phyloP scores from a whole-genome alignment of 2,797 vertebrate genomes.

The Trematomus bernacchii region DNA sequence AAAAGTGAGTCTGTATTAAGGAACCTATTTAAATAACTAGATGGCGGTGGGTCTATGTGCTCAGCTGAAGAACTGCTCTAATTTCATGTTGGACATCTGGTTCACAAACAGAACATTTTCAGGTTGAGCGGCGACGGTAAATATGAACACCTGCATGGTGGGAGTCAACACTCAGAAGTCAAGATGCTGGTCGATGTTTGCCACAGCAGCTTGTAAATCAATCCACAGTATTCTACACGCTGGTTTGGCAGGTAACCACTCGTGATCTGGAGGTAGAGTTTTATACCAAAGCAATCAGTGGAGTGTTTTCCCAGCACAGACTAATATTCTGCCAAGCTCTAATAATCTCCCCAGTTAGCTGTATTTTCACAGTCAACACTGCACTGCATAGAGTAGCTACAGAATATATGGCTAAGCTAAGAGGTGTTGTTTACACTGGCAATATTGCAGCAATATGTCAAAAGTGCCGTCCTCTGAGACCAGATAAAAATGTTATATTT shows the following conservation, averaged over 20 bases:
- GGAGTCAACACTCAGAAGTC: slow-evolving; percentile 47
- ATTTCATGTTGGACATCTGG: slow-evolving; percentile 32
- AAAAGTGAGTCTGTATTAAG: slow-evolving; percentile 31
- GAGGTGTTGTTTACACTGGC: slow-evolving; percentile 40
- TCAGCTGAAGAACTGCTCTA: slow-evolving; percentile 15
- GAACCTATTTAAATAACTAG: slow-evolving; percentile 27
- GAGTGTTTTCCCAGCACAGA: slow-evolving; percentile 44
- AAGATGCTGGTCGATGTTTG: slow-evolving; percentile 17
- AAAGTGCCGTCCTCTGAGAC: neutral
- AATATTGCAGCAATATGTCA: slow-evolving; percentile 8
- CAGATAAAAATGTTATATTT: neutral
- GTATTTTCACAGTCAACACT: slow-evolving; percentile 65
- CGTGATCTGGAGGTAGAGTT: slow-evolving; percentile 38
- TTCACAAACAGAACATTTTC: slow-evolving; percentile 39
- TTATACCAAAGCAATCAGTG: slow-evolving; percentile 56
- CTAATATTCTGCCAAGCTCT: slow-evolving; percentile 47
- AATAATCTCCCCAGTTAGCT: slow-evolving; percentile 53
- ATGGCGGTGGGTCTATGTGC: slow-evolving; percentile 23
- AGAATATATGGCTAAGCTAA: slow-evolving; percentile 34
- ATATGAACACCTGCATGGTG: slow-evolving; percentile 61
- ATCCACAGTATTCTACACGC: slow-evolving; percentile 46
- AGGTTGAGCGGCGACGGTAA: slow-evolving; percentile 38
- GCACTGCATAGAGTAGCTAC: slow-evolving; percentile 30
- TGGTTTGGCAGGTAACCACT: slow-evolving; percentile 56
- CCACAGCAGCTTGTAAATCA: slow-evolving; percentile 65